Percentiles rank a stretch among this genome's conserved stretches.
phyloP scores from a whole-genome alignment of 2,888 invertebrate genomes.

The Cephus rjabovi region DNA sequence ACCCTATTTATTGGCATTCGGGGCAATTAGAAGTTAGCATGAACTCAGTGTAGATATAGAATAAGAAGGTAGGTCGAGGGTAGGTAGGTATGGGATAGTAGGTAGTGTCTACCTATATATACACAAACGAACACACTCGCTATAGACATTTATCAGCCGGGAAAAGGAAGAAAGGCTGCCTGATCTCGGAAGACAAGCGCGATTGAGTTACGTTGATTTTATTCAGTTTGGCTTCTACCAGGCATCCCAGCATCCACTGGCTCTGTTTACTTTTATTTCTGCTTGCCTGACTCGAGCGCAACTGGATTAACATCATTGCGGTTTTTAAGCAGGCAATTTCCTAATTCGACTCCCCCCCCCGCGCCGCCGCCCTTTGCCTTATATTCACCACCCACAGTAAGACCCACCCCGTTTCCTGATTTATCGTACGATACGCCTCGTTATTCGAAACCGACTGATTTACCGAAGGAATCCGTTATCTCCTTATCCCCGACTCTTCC shows the following conservation, averaged over 20 bases:
- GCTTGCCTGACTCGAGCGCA: constrained; percentile 30
- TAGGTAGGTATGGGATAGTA: background rate
- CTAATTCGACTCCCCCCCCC: constrained; percentile 55
- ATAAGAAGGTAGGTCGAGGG: background rate
- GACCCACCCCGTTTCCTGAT: constrained; percentile 40
- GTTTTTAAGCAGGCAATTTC: constrained; percentile 65
- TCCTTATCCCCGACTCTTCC: background rate
- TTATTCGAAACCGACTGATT: background rate
- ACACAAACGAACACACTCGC: background rate
- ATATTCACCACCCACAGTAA: constrained; percentile 35
- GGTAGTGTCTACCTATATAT: background rate
- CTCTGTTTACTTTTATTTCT: constrained; percentile 39
- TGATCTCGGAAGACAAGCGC: constrained; percentile 61
- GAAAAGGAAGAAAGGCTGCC: constrained; percentile 37
- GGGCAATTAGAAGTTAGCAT: constrained; percentile 44
- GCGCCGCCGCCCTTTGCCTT: constrained; percentile 35
- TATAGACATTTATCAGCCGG: constrained; percentile 49
- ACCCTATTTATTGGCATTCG: constrained; percentile 28
- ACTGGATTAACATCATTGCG: constrained; percentile 63
- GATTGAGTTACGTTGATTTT: constrained; percentile 67
- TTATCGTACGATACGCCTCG: constrained; percentile 37
- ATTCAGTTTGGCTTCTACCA: constrained; percentile 57
- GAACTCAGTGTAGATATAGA: constrained; percentile 22
- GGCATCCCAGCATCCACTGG: constrained; percentile 21
- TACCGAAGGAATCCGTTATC: background rate